phyloP scores from a whole-genome alignment of 1,140 invertebrate genomes.

The Daktulosphaira vitifoliae region DNA sequence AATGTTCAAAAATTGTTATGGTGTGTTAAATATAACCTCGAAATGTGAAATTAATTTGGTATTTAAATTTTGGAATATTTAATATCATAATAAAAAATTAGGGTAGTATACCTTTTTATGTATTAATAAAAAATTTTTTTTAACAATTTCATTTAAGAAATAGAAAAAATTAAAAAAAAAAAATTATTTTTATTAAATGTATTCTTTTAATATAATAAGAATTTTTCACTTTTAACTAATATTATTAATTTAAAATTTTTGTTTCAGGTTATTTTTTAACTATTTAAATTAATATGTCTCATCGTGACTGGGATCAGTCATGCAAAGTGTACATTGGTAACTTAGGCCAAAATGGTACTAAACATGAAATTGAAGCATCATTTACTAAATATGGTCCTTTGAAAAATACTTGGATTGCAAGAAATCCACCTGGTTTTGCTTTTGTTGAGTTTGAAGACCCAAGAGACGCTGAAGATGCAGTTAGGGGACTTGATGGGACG shows the following conservation, averaged over 20 bases:
- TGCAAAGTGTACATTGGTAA: slow-evolving; percentile 99
- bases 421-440: slow-evolving; percentile 89
- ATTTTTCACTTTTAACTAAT: background rate
- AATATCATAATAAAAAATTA: too few relatives aligned
- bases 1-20: too few relatives aligned
- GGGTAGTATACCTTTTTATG: too few relatives aligned
- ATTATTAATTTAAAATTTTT: background rate
- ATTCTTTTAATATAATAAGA: too few relatives aligned
- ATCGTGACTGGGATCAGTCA: slow-evolving; percentile 83
- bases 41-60: too few relatives aligned
- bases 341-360: slow-evolving; percentile 80
- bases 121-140: too few relatives aligned
- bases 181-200: too few relatives aligned
- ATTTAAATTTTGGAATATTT: too few relatives aligned
- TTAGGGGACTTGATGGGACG: slow-evolving; percentile 89
- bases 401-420: slow-evolving; percentile 93
- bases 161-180: too few relatives aligned
- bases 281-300: slow-evolving; percentile 42
- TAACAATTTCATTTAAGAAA: too few relatives aligned
- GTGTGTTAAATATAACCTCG: too few relatives aligned
- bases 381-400: slow-evolving; percentile 92
- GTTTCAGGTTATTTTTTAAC: slow-evolving; percentile 7
- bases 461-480: slow-evolving; percentile 93
- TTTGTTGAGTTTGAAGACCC: slow-evolving; percentile 98
- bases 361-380: slow-evolving; percentile 82